Conservation (phyloP, 2,888 invertebrate species). For the Metellina segmentata region DNA sequence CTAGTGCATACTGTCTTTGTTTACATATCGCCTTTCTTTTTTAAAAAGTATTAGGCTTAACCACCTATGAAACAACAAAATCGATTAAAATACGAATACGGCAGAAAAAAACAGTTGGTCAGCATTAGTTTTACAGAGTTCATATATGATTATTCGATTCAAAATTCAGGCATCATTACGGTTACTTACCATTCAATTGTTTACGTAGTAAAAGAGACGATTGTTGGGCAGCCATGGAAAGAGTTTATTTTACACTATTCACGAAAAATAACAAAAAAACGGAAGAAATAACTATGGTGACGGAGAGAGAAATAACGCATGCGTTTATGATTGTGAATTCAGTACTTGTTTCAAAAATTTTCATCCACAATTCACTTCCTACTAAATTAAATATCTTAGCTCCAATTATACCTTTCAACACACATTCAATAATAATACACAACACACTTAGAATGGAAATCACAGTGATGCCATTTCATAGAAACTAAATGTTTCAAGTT, state of each 20-base stretch:
- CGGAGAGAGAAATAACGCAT: constrained; percentile 51
- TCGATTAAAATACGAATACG: not conserved
- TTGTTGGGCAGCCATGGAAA: constrained; percentile 83
- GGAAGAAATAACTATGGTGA: constrained; percentile 58
- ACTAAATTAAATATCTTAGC: not conserved
- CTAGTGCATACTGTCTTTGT: constrained; percentile 29
- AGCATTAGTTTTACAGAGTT: not conserved
- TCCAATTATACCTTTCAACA: constrained; percentile 23
- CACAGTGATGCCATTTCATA: constrained; percentile 24
- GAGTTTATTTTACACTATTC: constrained; percentile 43
- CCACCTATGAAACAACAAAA: not conserved
- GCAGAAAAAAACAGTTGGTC: not conserved
- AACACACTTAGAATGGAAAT: constrained; percentile 43
- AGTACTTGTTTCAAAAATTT: constrained; percentile 1
- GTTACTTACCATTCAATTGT: constrained; percentile 92
- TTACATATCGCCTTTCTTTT: constrained; percentile 35
- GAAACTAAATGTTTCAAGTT: not conserved
- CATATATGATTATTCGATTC: not conserved
- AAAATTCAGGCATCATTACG: not conserved
- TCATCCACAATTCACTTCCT: not conserved
- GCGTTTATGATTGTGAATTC: constrained; percentile 34
- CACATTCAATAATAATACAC: constrained; percentile 46
- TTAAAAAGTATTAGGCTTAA: constrained; percentile 60
- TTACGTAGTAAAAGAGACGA: constrained; percentile 96
- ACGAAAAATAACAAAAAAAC: constrained; percentile 66